A percentile compares a stretch with the other conserved stretches of the same genome.
Evolutionary conservation across 2,113 vertebrate species (phyloP).

Genomic region (Sminthopsis crassicaudata): DNA sequence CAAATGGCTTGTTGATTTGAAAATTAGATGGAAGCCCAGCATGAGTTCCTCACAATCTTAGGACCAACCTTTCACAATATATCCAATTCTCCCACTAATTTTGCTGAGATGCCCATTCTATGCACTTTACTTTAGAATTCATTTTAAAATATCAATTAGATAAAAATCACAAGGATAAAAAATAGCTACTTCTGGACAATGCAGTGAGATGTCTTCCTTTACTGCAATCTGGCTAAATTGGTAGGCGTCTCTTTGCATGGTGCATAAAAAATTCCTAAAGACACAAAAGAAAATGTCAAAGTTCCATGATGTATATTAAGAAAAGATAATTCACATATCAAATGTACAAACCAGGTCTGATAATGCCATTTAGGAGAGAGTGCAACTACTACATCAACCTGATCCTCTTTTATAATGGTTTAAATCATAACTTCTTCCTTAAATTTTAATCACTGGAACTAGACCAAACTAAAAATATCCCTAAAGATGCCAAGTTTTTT

Average conservation of each 20-base stretch:
- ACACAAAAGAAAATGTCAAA: constrained; percentile 54
- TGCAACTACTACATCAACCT: neutral
- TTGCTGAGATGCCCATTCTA: neutral
- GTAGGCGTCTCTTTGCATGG: neutral
- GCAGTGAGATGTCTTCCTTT: neutral
- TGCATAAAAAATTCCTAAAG: constrained; percentile 41
- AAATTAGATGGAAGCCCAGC: neutral
- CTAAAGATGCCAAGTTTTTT: neutral
- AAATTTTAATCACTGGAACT: neutral
- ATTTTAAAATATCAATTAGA: neutral
- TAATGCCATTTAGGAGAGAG: constrained; percentile 46
- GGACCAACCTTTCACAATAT: neutral
- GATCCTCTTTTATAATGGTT: neutral
- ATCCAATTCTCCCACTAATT: neutral
- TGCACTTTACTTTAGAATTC: neutral
- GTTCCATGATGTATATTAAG: constrained; percentile 34
- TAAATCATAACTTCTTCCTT: neutral
- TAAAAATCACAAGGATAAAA: neutral
- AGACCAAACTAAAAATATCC: neutral
- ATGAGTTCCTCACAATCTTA: neutral
- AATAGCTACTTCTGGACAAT: neutral
- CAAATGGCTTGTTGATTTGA: neutral
- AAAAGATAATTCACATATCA: neutral
- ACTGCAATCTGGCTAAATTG: neutral
- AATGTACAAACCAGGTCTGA: neutral